Percentiles rank a stretch among this genome's conserved stretches.
phyloP scores from a whole-genome alignment of 2,797 vertebrate genomes.

The Etheostoma nigrum region DNA sequence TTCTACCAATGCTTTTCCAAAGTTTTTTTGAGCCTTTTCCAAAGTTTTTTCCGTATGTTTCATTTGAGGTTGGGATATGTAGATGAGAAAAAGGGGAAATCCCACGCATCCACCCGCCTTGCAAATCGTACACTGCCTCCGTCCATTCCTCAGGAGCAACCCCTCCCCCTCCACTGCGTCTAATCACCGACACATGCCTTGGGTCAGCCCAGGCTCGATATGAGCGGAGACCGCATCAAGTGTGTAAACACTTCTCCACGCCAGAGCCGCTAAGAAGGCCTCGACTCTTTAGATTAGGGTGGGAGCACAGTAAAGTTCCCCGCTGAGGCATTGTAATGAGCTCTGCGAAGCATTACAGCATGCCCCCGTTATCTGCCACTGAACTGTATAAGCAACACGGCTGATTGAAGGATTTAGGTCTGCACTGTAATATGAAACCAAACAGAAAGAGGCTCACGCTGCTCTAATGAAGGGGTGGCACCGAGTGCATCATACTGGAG shows the following conservation, averaged over 20 bases:
- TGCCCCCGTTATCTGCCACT: slow-evolving; percentile 48
- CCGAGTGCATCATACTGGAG: background rate
- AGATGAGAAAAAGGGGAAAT: too few species aligned
- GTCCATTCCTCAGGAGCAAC: slow-evolving; percentile 16
- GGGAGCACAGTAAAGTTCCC: slow-evolving; percentile 48
- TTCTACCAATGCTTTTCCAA: too few species aligned
- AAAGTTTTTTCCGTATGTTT: too few species aligned
- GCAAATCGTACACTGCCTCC: background rate
- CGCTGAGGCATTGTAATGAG: slow-evolving; percentile 73
- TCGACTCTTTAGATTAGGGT: slow-evolving; percentile 43
- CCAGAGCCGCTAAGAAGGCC: slow-evolving; percentile 42
- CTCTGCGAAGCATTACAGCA: slow-evolving; percentile 57
- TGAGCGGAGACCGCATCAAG: slow-evolving; percentile 41
- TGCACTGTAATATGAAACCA: slow-evolving; percentile 37
- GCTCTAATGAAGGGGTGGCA: slow-evolving; percentile 29
- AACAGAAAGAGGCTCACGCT: slow-evolving; percentile 31
- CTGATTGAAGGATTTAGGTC: slow-evolving; percentile 62
- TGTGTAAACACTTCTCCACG: slow-evolving; percentile 46
- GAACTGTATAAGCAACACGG: slow-evolving; percentile 55
- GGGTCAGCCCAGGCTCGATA: slow-evolving; percentile 49
- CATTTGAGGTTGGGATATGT: too few species aligned
- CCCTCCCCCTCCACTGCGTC: slow-evolving; percentile 2
- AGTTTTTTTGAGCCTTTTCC: too few species aligned
- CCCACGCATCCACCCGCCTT: too few species aligned
- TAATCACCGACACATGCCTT: slow-evolving; percentile 56